These are phyloP conservation scores for Strigamia crassipes DNA, from an alignment of 2,888 invertebrate genomes.

Conservation along the genomic window DNA sequence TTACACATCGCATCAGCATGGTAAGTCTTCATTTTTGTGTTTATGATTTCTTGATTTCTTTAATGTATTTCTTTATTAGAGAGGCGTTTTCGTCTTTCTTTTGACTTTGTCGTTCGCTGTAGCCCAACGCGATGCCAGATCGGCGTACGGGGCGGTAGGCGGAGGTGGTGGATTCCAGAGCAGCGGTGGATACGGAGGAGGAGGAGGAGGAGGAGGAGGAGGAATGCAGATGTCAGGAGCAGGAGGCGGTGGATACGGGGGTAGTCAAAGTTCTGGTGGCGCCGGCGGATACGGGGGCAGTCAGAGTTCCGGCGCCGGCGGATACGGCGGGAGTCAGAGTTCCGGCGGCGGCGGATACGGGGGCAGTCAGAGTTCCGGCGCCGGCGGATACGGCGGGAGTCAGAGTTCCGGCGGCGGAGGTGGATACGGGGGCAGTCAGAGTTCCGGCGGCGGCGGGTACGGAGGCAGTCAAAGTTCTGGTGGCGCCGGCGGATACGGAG, in stretches of 20 bases:
- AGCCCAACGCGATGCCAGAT: not conserved
- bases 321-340: not conserved
- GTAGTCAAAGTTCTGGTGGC: not conserved
- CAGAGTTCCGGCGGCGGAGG: not conserved
- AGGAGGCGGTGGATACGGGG: not conserved
- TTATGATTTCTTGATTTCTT: no score
- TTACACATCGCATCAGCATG: not conserved
- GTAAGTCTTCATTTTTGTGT: no score
- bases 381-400: not conserved
- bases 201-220: not conserved
- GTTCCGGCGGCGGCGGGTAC: not conserved
- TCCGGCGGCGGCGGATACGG: conserved; percentile 15
- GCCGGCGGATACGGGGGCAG: not conserved
- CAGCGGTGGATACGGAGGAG: not conserved
- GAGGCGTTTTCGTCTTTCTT: not conserved
- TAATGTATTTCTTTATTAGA: not conserved
- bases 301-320: not conserved
- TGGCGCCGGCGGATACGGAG: not conserved
- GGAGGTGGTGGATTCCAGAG: not conserved
- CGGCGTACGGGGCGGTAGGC: not conserved
- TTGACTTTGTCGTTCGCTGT: not conserved
- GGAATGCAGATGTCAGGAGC: not conserved
- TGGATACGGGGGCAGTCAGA: not conserved
- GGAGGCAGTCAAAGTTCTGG: not conserved
- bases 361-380: not conserved